Percentiles rank a stretch among this genome's conserved stretches.
Evolutionary conservation across 2,113 vertebrate species (phyloP).

Genomic region (Eudyptes chrysolophus): DNA sequence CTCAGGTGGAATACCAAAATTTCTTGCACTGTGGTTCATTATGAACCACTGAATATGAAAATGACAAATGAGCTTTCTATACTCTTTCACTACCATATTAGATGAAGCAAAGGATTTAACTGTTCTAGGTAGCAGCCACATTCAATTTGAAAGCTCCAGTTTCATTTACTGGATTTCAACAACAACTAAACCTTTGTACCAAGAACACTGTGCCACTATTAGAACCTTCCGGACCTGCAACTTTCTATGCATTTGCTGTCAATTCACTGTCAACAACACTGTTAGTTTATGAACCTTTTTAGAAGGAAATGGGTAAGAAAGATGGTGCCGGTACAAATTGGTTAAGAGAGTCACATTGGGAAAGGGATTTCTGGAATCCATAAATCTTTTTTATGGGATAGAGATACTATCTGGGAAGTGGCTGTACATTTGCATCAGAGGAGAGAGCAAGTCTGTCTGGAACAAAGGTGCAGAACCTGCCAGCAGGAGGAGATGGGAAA

Average conservation of each 20-base stretch:
- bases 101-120: not conserved
- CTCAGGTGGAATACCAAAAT: not conserved
- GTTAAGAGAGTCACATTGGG: not conserved
- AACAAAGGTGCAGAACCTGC: not conserved
- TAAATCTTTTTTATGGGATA: not conserved
- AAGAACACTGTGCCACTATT: not conserved
- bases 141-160: not conserved
- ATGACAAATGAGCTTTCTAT: not conserved
- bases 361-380: not conserved
- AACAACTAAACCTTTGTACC: not conserved
- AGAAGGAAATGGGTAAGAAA: not conserved
- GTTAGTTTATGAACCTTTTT: not conserved
- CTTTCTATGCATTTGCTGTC: not conserved
- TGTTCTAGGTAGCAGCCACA: not conserved
- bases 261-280: not conserved
- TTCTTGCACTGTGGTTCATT: not conserved
- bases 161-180: not conserved
- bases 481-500: not conserved
- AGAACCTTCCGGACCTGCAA: not conserved
- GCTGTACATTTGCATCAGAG: not conserved
- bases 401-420: not conserved
- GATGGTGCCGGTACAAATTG: not conserved
- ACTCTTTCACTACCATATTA: not conserved
- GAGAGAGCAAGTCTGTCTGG: not conserved
- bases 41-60: not conserved